A percentile compares a stretch with the other conserved stretches of the same genome.
phyloP scores from a whole-genome alignment of 2,888 invertebrate species.

The Listrodromus nycthemerus region DNA sequence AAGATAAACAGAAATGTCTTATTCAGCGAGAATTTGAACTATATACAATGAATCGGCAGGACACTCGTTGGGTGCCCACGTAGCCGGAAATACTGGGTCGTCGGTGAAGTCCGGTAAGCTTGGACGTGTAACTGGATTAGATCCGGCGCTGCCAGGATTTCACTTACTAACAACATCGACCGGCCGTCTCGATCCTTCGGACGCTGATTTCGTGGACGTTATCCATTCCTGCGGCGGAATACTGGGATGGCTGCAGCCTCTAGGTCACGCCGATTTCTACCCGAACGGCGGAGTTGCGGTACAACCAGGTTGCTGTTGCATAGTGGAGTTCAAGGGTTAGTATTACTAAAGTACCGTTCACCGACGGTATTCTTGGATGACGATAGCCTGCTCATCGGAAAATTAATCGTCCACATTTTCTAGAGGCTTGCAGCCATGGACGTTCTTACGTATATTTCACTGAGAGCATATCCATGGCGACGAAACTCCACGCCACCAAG shows the following conservation, averaged over 20 bases:
- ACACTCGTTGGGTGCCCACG: constrained; percentile 83
- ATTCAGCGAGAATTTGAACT: background rate
- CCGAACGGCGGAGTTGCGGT: constrained; percentile 83
- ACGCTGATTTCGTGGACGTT: constrained; percentile 83
- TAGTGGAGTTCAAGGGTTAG: constrained; percentile 81
- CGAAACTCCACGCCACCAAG: constrained; percentile 80
- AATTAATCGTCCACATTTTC: constrained; percentile 15
- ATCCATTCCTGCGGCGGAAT: constrained; percentile 84
- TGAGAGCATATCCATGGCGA: constrained; percentile 83
- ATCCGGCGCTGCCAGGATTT: constrained; percentile 84
- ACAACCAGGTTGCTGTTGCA: constrained; percentile 84
- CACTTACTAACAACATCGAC: constrained; percentile 76
- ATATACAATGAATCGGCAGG: constrained; percentile 70
- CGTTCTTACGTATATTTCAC: constrained; percentile 84
- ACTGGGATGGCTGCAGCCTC: constrained; percentile 81
- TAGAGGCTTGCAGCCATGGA: constrained; percentile 85
- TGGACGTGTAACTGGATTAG: constrained; percentile 84
- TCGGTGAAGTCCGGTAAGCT: constrained; percentile 78
- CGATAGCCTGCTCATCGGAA: background rate
- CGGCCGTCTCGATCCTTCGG: constrained; percentile 79
- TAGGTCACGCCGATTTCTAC: constrained; percentile 83
- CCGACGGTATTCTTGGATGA: background rate
- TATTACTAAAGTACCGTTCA: background rate
- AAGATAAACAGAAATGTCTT: background rate
- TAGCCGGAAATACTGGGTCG: constrained; percentile 81